A percentile compares a stretch with the other conserved stretches of the same genome.
These are phyloP conservation scores for Archaeoteleia sp. DNA, from an alignment of 2,888 invertebrate species.

Conservation along the genomic window DNA sequence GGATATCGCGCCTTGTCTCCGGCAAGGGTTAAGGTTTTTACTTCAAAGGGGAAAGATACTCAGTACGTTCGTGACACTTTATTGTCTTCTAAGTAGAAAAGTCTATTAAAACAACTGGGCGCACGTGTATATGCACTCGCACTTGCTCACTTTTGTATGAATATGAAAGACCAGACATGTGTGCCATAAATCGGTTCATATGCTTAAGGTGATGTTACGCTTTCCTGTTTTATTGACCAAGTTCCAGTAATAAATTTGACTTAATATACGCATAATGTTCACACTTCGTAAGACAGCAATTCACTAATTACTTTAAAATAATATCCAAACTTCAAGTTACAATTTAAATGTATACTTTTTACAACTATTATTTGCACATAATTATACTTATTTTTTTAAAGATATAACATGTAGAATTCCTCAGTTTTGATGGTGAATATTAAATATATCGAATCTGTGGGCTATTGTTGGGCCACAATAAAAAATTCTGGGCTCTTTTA, in stretches of 20 bases:
- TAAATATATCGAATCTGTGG: too few species aligned
- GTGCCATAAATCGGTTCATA: constrained; percentile 31
- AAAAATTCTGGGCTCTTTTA: too few species aligned
- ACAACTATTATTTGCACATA: too few species aligned
- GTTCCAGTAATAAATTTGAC: constrained; percentile 33
- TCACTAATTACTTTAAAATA: too few species aligned
- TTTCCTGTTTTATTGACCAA: constrained; percentile 21
- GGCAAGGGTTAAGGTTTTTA: constrained; percentile 62
- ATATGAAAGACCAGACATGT: constrained; percentile 23
- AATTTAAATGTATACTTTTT: too few species aligned
- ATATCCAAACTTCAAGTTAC: too few species aligned
- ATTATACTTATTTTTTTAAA: too few species aligned
- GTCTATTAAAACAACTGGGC: constrained; percentile 70
- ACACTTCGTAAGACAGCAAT: too few species aligned
- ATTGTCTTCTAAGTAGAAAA: constrained; percentile 74
- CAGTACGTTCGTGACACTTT: constrained; percentile 66
- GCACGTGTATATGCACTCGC: constrained; percentile 52
- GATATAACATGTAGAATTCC: too few species aligned
- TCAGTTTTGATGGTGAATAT: too few species aligned
- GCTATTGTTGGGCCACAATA: too few species aligned
- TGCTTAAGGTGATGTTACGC: too few species aligned
- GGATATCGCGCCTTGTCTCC: constrained; percentile 14
- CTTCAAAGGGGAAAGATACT: constrained; percentile 66
- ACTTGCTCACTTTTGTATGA: constrained; percentile 25
- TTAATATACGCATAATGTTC: constrained; percentile 26